Conservation (phyloP, 2,888 invertebrate genomes). For the Prenolepis imparis region DNA sequence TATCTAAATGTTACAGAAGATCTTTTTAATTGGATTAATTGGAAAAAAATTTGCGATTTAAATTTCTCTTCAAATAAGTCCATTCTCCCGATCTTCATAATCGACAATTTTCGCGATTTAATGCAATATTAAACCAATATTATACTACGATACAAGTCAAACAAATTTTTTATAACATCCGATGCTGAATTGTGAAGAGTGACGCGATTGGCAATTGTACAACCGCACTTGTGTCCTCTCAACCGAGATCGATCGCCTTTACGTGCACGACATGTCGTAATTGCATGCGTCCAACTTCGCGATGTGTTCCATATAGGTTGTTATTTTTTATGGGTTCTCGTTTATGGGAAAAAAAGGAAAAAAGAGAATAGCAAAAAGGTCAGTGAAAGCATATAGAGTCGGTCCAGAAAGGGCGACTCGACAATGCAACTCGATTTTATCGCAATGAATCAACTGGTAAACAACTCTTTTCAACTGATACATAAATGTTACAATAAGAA, state of each 20-base stretch:
- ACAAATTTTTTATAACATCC: constrained; percentile 27
- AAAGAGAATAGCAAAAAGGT: background rate
- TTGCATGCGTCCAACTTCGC: constrained; percentile 20
- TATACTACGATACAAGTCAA: background rate
- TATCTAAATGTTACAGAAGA: background rate
- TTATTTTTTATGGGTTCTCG: constrained; percentile 35
- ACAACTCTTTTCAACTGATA: background rate
- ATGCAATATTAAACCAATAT: background rate
- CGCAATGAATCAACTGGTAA: background rate
- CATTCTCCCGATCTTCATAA: background rate
- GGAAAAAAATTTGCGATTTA: background rate
- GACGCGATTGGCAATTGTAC: constrained; percentile 47
- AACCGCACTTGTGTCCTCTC: background rate
- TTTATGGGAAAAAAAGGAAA: background rate
- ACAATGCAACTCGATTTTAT: background rate
- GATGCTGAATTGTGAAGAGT: background rate
- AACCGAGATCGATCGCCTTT: constrained; percentile 3
- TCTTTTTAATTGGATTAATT: background rate
- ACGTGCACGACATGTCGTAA: constrained; percentile 40
- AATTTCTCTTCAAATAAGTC: background rate
- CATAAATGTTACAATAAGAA: background rate
- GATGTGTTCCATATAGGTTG: constrained; percentile 18
- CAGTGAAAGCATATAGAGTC: background rate
- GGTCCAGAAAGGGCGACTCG: background rate
- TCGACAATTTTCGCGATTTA: background rate